Evolutionary conservation across 2,797 vertebrate species (phyloP), one percentile per base, ranked within the genome.

Genomic region (Cirrhinus mrigala): DNA sequence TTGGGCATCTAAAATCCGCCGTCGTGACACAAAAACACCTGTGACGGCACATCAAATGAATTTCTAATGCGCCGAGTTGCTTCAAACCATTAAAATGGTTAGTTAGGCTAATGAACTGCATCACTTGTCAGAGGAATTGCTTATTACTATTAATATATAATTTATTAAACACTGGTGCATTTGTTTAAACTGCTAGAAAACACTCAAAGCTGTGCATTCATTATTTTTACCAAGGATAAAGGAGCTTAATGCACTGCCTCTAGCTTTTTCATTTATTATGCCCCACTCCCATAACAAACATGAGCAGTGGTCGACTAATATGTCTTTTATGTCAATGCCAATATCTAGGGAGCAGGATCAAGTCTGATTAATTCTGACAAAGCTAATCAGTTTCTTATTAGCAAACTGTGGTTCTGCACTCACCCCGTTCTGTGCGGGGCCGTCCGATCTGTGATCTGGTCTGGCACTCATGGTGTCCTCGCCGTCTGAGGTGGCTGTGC

Each of bases 361-460:
- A 58, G 44, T 48, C 27, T 80, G 20, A 79, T 48, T 11, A 46
- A 29, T n/a, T 37, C 48, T n/a, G 12, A 81, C n/a, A 40, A 40
- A n/a, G 18, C 24, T 5, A 18, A 58, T 70, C 50, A 22, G 20
- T 44, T 16, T 27, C 27, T 56, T 18, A 9, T 66, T 80, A 15
- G 22, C n/a, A 40, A 2, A 54, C 22, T 15, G 40, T n/a, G 6
- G 56, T 60, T 22, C 52, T 33, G 24, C 56, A 62, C 91, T 88
- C 52, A 91, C 91, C 89, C 81, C 69, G 14, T 88, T 90, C 16
- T 83, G 87, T 71, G 70, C 12, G 15, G 73, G 27, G 58, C 81
- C 22, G 4, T 81, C 81, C 27, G 60, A 69, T 58, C 37, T 58
- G 80, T 68, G 79, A 24, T 84, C 74, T 62, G 71, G 12, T 18